A percentile compares a stretch with the other conserved stretches of the same genome.
phyloP scores from a whole-genome alignment of 2,888 invertebrate species.

The Mesodorylaimus sp. region DNA sequence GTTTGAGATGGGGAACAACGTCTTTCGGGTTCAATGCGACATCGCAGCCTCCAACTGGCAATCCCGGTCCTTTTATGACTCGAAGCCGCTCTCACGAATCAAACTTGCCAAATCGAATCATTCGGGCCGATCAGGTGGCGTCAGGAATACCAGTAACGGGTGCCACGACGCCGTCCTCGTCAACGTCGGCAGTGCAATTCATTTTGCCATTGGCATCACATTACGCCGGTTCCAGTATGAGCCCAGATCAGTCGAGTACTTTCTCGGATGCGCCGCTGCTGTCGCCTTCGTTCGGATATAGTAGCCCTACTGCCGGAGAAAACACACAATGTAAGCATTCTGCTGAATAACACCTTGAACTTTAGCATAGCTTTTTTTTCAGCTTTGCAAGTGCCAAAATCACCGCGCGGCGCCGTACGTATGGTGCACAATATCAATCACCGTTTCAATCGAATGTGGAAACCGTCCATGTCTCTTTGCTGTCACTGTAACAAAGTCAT shows the following conservation, averaged over 20 bases:
- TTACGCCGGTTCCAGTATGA: background rate
- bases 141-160: background rate
- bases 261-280: background rate
- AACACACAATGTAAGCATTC: no score
- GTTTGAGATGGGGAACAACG: background rate
- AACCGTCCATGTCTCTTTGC: background rate
- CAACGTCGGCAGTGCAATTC: background rate
- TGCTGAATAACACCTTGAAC: no score
- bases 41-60: background rate
- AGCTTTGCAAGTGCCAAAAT: constrained; percentile 1
- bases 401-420: background rate
- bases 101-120: constrained; percentile 5
- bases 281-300: no score
- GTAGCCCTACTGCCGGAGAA: no score
- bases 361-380: background rate
- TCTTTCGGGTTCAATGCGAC: background rate
- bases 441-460: background rate
- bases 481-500: background rate
- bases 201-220: background rate
- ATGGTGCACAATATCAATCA: constrained; percentile 7
- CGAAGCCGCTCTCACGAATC: constrained; percentile 8
- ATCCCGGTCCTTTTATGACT: background rate
- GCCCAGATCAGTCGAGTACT: no score
- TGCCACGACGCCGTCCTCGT: background rate
- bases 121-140: background rate